These are phyloP conservation scores for Drosophila funebris DNA, from an alignment of 1,140 invertebrate genomes.

Conservation along the genomic window DNA sequence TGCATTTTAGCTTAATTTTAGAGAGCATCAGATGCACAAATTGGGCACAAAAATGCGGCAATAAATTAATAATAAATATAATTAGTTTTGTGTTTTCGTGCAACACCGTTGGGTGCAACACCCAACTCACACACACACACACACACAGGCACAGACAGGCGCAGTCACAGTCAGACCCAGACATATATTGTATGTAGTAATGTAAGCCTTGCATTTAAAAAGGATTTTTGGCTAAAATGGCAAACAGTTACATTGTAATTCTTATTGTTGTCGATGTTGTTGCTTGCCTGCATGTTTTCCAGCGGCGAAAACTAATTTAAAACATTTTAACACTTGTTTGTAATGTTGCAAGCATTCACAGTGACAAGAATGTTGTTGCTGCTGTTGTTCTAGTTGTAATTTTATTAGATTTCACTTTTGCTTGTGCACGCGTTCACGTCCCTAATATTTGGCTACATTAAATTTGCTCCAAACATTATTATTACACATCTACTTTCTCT, in stretches of 20 bases:
- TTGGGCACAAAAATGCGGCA: slow-evolving; percentile 46
- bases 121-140: slow-evolving; percentile 10
- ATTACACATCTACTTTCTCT: slow-evolving; percentile 23
- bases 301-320: slow-evolving; percentile 74
- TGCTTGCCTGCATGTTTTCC: slow-evolving; percentile 36
- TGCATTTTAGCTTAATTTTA: neutral
- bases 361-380: slow-evolving; percentile 15
- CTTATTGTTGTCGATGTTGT: slow-evolving; percentile 11
- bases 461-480: slow-evolving; percentile 57
- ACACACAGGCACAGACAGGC: slow-evolving; percentile 4
- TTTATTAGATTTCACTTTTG: slow-evolving; percentile 77
- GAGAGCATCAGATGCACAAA: neutral
- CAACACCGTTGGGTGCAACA: slow-evolving; percentile 16
- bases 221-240: slow-evolving; percentile 40
- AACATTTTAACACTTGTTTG: slow-evolving; percentile 80
- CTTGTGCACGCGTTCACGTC: slow-evolving; percentile 8
- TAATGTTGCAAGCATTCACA: slow-evolving; percentile 34
- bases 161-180: neutral
- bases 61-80: slow-evolving; percentile 75
- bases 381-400: slow-evolving; percentile 52
- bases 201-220: slow-evolving; percentile 31
- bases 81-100: slow-evolving; percentile 59
- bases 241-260: slow-evolving; percentile 58
- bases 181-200: neutral
- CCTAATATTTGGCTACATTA: slow-evolving; percentile 58